Percentiles rank a stretch among this genome's conserved stretches.
Conservation (phyloP, 2,797 vertebrate genomes). For the Poeciliopsis infans region DNA sequence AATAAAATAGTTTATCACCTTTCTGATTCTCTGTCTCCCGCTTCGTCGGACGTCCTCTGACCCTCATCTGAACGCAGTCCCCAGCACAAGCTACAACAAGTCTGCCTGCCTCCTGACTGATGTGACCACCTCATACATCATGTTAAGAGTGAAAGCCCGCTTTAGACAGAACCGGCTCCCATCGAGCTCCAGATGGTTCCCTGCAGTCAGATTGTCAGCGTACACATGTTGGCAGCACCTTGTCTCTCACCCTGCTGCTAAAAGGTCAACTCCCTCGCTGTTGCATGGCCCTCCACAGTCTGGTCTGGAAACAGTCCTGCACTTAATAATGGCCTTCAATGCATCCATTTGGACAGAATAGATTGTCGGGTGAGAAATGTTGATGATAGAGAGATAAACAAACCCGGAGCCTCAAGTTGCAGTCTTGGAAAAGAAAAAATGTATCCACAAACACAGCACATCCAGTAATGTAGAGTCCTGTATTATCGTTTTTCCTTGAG, state of each 20-base stretch:
- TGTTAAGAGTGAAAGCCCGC: not conserved
- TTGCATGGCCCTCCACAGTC: conserved; percentile 18
- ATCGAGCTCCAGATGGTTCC: conserved; percentile 32
- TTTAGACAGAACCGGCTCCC: conserved; percentile 35
- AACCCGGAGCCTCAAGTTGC: not conserved
- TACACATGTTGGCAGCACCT: conserved; percentile 48
- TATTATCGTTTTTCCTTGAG: conserved; percentile 13
- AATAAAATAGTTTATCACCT: not conserved
- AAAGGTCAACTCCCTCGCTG: conserved; percentile 60
- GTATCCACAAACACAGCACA: not conserved
- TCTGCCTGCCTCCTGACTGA: not conserved
- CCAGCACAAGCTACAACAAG: not conserved
- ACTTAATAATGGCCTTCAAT: conserved; percentile 22
- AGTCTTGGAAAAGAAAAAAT: not conserved
- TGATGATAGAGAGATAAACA: conserved; percentile 11
- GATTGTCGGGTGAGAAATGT: conserved; percentile 18
- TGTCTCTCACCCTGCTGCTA: conserved; percentile 47
- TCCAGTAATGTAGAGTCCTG: not conserved
- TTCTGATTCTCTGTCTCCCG: not conserved
- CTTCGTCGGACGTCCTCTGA: not conserved
- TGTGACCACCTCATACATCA: not conserved
- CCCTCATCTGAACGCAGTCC: not conserved
- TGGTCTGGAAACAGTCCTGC: conserved; percentile 32
- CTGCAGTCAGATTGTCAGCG: conserved; percentile 52
- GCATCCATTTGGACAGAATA: conserved; percentile 26